phyloP scores from a whole-genome alignment of 2,888 invertebrate species.

The Megastigmus dorsalis region DNA sequence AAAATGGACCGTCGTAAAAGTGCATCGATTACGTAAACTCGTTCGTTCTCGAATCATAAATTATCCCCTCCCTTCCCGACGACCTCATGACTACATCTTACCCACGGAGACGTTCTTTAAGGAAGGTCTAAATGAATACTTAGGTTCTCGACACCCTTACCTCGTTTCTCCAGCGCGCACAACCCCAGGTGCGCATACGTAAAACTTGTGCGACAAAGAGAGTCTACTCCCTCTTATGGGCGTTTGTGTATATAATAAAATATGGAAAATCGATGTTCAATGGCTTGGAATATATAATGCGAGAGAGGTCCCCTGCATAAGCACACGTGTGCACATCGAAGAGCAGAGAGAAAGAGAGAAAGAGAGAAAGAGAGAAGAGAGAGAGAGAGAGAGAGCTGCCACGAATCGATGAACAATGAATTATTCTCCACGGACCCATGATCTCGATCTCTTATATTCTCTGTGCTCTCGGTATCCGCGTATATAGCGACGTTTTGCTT shows the following conservation, averaged over 20 bases:
- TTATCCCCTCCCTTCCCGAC: not conserved
- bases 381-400: not conserved
- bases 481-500: no score
- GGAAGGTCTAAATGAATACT: slow-evolving; percentile 11
- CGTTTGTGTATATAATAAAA: slow-evolving; percentile 28
- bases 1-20: slow-evolving; percentile 18
- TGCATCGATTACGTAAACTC: slow-evolving; percentile 34
- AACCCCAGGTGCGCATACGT: no score
- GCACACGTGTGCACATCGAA: not conserved
- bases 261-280: slow-evolving; percentile 50
- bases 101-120: not conserved
- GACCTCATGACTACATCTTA: not conserved
- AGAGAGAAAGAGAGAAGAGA: not conserved
- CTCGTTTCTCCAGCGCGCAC: slow-evolving; percentile 14
- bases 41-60: slow-evolving; percentile 29
- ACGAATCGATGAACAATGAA: no score
- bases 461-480: no score
- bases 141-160: slow-evolving; percentile 25
- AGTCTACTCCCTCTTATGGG: not conserved
- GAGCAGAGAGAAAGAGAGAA: not conserved
- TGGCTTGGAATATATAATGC: not conserved
- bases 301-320: not conserved
- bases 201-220: not conserved
- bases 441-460: no score
- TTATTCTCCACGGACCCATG: no score